phyloP scores from a whole-genome alignment of 2,113 vertebrate genomes.

The Kryptolebias marmoratus region DNA sequence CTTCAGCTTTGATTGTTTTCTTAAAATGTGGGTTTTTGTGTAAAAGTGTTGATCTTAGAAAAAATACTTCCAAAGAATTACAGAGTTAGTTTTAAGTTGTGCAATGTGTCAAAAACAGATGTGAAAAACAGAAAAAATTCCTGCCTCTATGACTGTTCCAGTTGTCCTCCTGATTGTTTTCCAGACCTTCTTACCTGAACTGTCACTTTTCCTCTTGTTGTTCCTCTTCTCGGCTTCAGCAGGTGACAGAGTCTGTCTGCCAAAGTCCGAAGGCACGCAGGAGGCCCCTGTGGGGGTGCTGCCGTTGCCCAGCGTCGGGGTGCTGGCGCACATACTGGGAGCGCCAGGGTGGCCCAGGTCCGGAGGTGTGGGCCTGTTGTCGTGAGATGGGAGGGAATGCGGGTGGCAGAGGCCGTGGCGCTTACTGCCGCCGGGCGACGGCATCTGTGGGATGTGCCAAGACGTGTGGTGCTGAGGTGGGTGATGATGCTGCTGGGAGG shows the following conservation, averaged over 20 bases:
- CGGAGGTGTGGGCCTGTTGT: constrained; percentile 84
- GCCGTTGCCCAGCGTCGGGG: constrained; percentile 86
- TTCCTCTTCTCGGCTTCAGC: constrained; percentile 93
- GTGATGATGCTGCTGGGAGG: constrained; percentile 85
- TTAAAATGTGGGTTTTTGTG: not conserved
- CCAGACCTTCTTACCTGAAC: constrained; percentile 87
- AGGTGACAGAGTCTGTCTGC: constrained; percentile 91
- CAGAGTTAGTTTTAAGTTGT: not conserved
- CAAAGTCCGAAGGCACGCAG: constrained; percentile 92
- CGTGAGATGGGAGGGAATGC: constrained; percentile 69
- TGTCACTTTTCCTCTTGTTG: constrained; percentile 95
- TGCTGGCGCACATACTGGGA: constrained; percentile 89
- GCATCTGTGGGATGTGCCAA: constrained; percentile 88
- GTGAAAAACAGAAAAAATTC: not conserved
- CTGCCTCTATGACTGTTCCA: not conserved
- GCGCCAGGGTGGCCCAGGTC: constrained; percentile 90
- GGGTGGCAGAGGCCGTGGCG: constrained; percentile 91
- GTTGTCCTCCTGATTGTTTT: not conserved
- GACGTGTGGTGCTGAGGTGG: constrained; percentile 86
- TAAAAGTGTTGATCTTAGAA: constrained; percentile 24
- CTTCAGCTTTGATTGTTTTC: constrained; percentile 18
- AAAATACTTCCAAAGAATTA: not conserved
- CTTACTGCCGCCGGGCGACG: constrained; percentile 67
- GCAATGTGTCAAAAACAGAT: not conserved
- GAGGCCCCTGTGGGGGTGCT: constrained; percentile 89